Conservation (phyloP, 1,140 invertebrate species). For the Ganaspis sp. region DNA sequence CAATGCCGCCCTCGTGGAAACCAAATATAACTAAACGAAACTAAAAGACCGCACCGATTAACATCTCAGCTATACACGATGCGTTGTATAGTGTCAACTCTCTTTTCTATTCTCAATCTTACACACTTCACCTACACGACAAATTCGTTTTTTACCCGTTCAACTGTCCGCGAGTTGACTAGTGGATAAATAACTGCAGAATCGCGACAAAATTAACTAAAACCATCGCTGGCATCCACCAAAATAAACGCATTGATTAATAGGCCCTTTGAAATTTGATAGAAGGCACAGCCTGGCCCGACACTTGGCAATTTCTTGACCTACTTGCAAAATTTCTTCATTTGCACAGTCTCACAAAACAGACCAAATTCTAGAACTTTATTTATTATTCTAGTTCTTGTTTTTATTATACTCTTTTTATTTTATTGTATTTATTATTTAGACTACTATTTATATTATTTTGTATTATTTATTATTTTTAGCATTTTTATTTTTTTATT, state of each 20-base stretch:
- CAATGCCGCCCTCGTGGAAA: slow-evolving; percentile 55
- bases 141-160: neutral
- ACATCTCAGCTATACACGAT: slow-evolving; percentile 56
- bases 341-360: too few relatives aligned
- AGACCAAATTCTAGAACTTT: too few relatives aligned
- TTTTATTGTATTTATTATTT: too few relatives aligned
- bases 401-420: too few relatives aligned
- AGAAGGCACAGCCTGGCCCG: neutral
- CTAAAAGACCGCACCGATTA: slow-evolving; percentile 71
- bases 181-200: slow-evolving; percentile 50
- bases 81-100: neutral
- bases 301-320: slow-evolving; percentile 20
- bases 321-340: neutral
- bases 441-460: too few relatives aligned
- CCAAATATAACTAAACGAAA: slow-evolving; percentile 75
- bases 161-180: neutral
- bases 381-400: too few relatives aligned
- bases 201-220: slow-evolving; percentile 37
- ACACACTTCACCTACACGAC: neutral
- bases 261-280: slow-evolving; percentile 24
- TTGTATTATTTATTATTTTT: too few relatives aligned
- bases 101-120: slow-evolving; percentile 1
- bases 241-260: slow-evolving; percentile 48
- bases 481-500: too few relatives aligned
- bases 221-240: slow-evolving; percentile 12